A percentile compares a stretch with the other conserved stretches of the same genome.
These are phyloP conservation scores for Zophobas atratus DNA, from an alignment of 1,140 invertebrate genomes.

Conservation along the genomic window DNA sequence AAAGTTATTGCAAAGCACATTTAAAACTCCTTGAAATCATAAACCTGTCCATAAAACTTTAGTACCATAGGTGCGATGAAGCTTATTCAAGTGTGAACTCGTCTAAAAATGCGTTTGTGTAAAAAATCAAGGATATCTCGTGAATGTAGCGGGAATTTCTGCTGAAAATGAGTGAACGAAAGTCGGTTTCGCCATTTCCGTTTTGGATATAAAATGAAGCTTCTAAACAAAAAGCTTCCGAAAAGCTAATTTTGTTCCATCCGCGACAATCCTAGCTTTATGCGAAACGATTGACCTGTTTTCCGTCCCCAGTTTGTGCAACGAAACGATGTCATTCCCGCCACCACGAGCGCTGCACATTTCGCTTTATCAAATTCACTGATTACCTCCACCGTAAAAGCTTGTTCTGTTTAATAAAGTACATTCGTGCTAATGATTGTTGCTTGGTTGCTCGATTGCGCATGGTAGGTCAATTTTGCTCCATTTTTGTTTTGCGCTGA, in stretches of 20 bases:
- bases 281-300: conserved; percentile 59
- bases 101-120: conserved; percentile 17
- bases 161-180: background rate
- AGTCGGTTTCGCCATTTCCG: background rate
- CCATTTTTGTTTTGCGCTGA: conserved; percentile 2
- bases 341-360: conserved; percentile 35
- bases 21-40: background rate
- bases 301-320: conserved; percentile 42
- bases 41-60: conserved; percentile 14
- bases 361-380: conserved; percentile 43
- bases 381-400: conserved; percentile 25
- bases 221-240: conserved; percentile 52
- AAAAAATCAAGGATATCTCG: background rate
- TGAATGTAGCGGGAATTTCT: background rate
- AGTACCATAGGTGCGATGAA: background rate
- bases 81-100: background rate
- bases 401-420: conserved; percentile 31
- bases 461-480: background rate
- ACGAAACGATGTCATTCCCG: conserved; percentile 39
- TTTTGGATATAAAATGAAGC: conserved; percentile 9
- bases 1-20: background rate
- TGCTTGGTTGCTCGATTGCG: conserved; percentile 10
- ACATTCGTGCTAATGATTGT: conserved; percentile 9
- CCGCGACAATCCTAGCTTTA: conserved; percentile 58
- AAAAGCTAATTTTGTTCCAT: conserved; percentile 58